These are phyloP conservation scores for Limosa lapponica DNA, from an alignment of 2,797 vertebrate species.

Conservation along the genomic window DNA sequence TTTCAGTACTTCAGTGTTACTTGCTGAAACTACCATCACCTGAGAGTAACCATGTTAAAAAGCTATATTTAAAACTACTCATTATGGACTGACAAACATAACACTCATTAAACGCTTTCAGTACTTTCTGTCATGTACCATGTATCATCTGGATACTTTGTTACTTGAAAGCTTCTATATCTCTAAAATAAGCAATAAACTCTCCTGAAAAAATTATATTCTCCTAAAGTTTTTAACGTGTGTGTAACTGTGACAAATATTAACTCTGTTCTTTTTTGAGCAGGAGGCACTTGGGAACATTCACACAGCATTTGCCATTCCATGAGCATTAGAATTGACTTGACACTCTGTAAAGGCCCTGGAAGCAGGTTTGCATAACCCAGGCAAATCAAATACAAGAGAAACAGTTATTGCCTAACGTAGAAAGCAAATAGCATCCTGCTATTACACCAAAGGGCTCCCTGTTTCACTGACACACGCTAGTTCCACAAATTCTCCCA, in stretches of 20 bases:
- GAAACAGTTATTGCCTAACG: not conserved
- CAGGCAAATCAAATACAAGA: not conserved
- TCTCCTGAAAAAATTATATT: not conserved
- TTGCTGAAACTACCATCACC: not conserved
- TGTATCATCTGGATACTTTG: not conserved
- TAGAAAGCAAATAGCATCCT: not conserved
- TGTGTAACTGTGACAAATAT: not conserved
- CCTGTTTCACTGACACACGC: not conserved
- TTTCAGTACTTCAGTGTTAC: not conserved
- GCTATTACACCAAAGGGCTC: not conserved
- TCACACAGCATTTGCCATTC: not conserved
- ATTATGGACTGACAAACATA: not conserved
- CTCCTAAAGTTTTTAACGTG: not conserved
- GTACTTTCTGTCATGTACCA: not conserved
- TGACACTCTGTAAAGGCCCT: not conserved
- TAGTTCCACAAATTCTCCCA: not conserved
- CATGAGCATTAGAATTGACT: not conserved
- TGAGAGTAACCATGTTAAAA: not conserved
- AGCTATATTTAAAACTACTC: not conserved
- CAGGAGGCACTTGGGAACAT: not conserved
- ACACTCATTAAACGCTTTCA: fast-evolving
- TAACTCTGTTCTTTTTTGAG: not conserved
- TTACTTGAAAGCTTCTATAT: not conserved
- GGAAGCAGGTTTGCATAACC: not conserved
- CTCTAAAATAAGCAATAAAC: not conserved